These are phyloP conservation scores for Flexamia atlantica DNA, from an alignment of 2,888 invertebrate species.

Conservation along the genomic window DNA sequence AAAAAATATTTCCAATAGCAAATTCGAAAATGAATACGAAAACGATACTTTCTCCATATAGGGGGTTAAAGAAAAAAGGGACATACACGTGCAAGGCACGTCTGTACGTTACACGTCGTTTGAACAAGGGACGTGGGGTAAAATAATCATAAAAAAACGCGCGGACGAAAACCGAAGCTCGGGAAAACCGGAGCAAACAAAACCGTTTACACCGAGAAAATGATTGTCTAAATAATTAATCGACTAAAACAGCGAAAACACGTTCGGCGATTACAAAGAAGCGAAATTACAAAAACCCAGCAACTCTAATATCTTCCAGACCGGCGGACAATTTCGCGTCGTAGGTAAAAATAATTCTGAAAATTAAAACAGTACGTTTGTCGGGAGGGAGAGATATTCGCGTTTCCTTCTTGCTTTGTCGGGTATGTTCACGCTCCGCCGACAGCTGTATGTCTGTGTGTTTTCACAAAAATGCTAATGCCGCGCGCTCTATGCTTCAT, in stretches of 20 bases:
- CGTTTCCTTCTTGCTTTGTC: constrained; percentile 57
- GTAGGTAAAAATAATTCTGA: constrained; percentile 63
- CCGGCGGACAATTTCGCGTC: constrained; percentile 52
- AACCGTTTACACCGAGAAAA: constrained; percentile 42
- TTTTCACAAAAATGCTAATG: constrained; percentile 62
- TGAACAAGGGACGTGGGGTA: too few species aligned
- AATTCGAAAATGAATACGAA: too few species aligned
- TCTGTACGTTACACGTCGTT: too few species aligned
- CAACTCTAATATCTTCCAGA: constrained; percentile 61
- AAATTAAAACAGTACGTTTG: constrained; percentile 63
- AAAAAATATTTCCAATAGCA: too few species aligned
- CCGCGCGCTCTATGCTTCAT: constrained; percentile 57
- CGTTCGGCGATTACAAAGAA: constrained; percentile 58
- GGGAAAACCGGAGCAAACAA: neutral
- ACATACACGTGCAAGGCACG: too few species aligned
- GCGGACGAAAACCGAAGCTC: neutral
- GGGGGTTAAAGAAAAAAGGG: too few species aligned
- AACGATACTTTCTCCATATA: too few species aligned
- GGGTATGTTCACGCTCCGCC: constrained; percentile 49
- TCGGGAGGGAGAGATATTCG: constrained; percentile 45
- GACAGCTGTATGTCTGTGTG: constrained; percentile 38
- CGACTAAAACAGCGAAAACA: constrained; percentile 59
- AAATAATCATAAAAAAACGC: neutral
- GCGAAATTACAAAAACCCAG: constrained; percentile 56
- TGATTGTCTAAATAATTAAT: constrained; percentile 59